Evolutionary conservation across 2,797 vertebrate genomes (phyloP), one percentile per base, ranked within the genome.

Genomic region (Galagoides demidoff): DNA sequence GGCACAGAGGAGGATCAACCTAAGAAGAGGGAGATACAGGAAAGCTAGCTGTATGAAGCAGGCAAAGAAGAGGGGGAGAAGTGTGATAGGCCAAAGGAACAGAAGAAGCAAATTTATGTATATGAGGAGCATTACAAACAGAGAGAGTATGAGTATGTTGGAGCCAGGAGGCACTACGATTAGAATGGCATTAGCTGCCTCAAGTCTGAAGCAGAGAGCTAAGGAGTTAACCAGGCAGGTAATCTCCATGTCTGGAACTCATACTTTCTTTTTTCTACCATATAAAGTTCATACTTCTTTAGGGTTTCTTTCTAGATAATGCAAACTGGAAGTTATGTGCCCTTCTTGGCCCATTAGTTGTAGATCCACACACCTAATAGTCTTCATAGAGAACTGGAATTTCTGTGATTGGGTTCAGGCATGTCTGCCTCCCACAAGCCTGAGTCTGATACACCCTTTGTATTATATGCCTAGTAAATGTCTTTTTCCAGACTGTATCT

Each of bases 301-400:
- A 73, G 66, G 22, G 73, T 92, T 96, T 73, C 55, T 77, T 92
- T 92, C 84, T 93, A 92, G 70, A 79, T 87, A 81, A 43, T 61
- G 37, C 78, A 59, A 90, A n/a, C 19, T 57, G 27, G 57, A 25
- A n/a, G 7, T 63, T 76, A 3, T 55, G 17, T 64, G 31, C 20
- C n/a, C 31, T 83, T 91, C 66, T 39, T 95, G 39, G 68, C 31
- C 37, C 66, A 81, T 85, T 73, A 34, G 14, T 74, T 63, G n/a
- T 81, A 73, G 64, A 84, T 45, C 39, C n/a, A 71, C n/a, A 85
- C 61, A 64, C 5, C 59, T 86, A 25, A 11, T 90, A 71, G 74
- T 95, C 45, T 45, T 90, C 34, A 37, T 31, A 68, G 31, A 31
- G 85, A 81, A 76, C 73, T 84, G 43, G 31, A 76, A 63, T 92